phyloP scores from a whole-genome alignment of 2,888 invertebrate genomes.

The Octonoba sinensis region DNA sequence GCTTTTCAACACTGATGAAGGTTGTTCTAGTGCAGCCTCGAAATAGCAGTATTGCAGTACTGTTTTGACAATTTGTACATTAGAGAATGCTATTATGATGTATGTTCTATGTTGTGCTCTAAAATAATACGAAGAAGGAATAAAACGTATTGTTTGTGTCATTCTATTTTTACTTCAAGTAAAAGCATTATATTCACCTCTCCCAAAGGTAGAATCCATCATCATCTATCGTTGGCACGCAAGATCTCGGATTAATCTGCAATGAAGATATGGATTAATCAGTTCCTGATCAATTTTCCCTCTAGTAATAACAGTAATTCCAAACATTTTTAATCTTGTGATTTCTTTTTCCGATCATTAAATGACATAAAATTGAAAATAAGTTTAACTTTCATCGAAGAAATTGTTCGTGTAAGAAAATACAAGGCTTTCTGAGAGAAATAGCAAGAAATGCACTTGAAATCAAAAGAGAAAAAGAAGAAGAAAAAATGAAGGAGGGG shows the following conservation, averaged over 20 bases:
- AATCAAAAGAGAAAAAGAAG: too few relatives aligned
- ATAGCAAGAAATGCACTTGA: too few relatives aligned
- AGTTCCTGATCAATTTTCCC: background rate
- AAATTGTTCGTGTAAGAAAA: too few relatives aligned
- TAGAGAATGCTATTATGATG: too few relatives aligned
- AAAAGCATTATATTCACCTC: conserved; percentile 42
- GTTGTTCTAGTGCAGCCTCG: background rate
- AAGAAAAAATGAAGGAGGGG: too few relatives aligned
- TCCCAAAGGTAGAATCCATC: conserved; percentile 84
- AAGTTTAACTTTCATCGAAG: too few relatives aligned
- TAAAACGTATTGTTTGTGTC: background rate
- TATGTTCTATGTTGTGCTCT: too few relatives aligned
- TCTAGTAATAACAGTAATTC: background rate
- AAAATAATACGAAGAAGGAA: background rate
- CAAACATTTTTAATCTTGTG: too few relatives aligned
- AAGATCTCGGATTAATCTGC: conserved; percentile 78
- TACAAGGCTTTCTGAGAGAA: too few relatives aligned
- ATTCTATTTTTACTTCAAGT: background rate
- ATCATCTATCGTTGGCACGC: conserved; percentile 86
- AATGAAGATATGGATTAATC: conserved; percentile 14
- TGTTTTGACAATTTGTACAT: background rate
- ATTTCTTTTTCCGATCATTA: too few relatives aligned
- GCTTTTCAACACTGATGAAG: background rate
- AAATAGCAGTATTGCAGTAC: background rate
- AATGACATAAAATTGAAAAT: too few relatives aligned